phyloP scores from a whole-genome alignment of 2,113 vertebrate species.

The Chunga burmeisteri region DNA sequence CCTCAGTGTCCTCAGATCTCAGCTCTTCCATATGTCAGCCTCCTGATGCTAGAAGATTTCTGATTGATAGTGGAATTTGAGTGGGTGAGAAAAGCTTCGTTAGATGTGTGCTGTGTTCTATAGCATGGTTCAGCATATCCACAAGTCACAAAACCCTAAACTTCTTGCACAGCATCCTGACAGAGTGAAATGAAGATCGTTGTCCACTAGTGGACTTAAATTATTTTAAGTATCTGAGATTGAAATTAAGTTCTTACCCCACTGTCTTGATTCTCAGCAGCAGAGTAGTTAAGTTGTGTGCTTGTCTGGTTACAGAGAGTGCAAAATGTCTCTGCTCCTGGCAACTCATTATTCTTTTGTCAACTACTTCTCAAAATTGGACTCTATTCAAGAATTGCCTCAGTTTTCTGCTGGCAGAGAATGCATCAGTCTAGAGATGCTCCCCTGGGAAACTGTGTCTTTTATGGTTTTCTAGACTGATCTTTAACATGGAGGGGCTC shows the following conservation, averaged over 20 bases:
- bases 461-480: not conserved
- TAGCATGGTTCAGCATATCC: not conserved
- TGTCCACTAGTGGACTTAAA: rapidly evolving
- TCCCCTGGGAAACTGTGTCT: not conserved
- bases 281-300: not conserved
- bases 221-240: not conserved
- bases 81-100: not conserved
- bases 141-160: not conserved
- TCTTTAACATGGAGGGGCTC: not conserved
- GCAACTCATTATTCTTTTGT: not conserved
- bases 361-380: not conserved
- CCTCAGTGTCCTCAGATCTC: not conserved
- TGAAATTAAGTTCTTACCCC: not conserved
- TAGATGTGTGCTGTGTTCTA: not conserved
- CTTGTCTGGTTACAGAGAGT: not conserved
- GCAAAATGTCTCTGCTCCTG: not conserved
- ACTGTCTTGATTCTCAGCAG: not conserved
- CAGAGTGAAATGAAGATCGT: not conserved
- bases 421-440: not conserved
- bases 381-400: not conserved
- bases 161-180: not conserved
- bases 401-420: not conserved
- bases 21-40: not conserved
- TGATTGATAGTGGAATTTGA: not conserved
- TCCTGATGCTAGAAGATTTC: not conserved